These are phyloP conservation scores for Deilephila elpenor DNA, from an alignment of 2,888 invertebrate genomes.

Conservation along the genomic window DNA sequence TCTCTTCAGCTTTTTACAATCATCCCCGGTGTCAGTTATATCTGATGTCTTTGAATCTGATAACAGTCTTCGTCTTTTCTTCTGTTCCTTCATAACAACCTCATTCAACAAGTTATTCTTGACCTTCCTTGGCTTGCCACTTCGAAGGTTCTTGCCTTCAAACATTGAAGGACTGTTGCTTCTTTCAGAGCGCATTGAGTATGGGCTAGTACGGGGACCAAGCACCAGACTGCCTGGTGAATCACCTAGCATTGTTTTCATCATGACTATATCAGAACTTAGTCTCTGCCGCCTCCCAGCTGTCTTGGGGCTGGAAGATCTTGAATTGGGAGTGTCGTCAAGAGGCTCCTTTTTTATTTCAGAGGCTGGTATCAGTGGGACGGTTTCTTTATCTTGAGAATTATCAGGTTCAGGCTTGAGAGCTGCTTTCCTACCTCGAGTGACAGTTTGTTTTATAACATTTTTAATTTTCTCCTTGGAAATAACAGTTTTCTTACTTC, in stretches of 20 bases:
- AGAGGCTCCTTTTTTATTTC: slow-evolving; percentile 79
- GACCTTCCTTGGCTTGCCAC: slow-evolving; percentile 87
- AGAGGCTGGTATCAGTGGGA: slow-evolving; percentile 70
- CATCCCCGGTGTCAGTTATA: slow-evolving; percentile 66
- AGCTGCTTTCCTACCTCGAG: slow-evolving; percentile 69
- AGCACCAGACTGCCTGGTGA: slow-evolving; percentile 68
- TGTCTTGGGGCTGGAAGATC: slow-evolving; percentile 79
- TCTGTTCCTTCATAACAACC: slow-evolving; percentile 84
- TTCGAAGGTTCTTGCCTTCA: slow-evolving; percentile 85
- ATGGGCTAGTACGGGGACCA: slow-evolving; percentile 83
- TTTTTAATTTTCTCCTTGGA: slow-evolving; percentile 71
- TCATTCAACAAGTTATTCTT: slow-evolving; percentile 84
- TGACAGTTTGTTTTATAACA: slow-evolving; percentile 65
- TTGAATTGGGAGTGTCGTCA: slow-evolving; percentile 74
- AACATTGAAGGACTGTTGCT: slow-evolving; percentile 79
- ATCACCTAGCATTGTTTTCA: slow-evolving; percentile 77
- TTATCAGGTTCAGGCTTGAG: slow-evolving; percentile 64
- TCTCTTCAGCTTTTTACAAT: slow-evolving; percentile 75
- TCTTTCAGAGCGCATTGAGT: slow-evolving; percentile 85
- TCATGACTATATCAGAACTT: slow-evolving; percentile 78
- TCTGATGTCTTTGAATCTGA: slow-evolving; percentile 82
- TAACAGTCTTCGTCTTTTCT: slow-evolving; percentile 81
- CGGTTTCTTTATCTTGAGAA: slow-evolving; percentile 70
- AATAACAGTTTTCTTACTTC: slow-evolving; percentile 70
- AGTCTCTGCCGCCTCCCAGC: slow-evolving; percentile 73